These are phyloP conservation scores for Chaetoderma sp. DNA, from an alignment of 2,888 invertebrate species.

Conservation along the genomic window DNA sequence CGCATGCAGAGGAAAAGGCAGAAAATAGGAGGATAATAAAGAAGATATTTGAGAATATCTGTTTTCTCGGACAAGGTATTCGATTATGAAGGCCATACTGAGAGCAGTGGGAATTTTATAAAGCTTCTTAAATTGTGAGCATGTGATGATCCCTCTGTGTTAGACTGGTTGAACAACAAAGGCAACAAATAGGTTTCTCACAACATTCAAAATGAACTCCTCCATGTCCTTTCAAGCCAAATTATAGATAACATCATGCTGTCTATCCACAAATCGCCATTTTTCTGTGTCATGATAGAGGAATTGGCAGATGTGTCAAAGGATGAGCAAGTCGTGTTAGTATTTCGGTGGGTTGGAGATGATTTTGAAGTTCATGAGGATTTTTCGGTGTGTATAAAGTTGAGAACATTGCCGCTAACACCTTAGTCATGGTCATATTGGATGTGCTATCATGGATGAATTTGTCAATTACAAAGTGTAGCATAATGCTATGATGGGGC, in stretches of 20 bases:
- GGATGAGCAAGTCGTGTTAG: not conserved
- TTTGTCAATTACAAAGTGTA: not conserved
- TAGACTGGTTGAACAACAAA: conserved; percentile 2
- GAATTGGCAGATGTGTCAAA: not conserved
- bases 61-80: not conserved
- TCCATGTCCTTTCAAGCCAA: not conserved
- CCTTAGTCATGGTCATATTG: not conserved
- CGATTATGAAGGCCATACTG: not conserved
- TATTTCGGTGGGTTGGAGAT: not conserved
- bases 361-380: conserved; percentile 11
- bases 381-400: conserved; percentile 22
- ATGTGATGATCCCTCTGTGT: not conserved
- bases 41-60: not conserved
- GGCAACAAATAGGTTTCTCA: not conserved
- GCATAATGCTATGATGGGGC: conserved; percentile 4
- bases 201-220: too few species aligned
- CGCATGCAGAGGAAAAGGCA: not conserved
- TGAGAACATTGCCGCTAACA: not conserved
- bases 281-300: not conserved
- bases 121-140: not conserved
- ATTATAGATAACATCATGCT: not conserved
- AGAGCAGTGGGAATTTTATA: not conserved
- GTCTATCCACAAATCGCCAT: not conserved
- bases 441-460: not conserved
- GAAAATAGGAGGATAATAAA: not conserved